Conservation (phyloP, 2,113 vertebrate genomes). For the Macroglossus sobrinus region DNA sequence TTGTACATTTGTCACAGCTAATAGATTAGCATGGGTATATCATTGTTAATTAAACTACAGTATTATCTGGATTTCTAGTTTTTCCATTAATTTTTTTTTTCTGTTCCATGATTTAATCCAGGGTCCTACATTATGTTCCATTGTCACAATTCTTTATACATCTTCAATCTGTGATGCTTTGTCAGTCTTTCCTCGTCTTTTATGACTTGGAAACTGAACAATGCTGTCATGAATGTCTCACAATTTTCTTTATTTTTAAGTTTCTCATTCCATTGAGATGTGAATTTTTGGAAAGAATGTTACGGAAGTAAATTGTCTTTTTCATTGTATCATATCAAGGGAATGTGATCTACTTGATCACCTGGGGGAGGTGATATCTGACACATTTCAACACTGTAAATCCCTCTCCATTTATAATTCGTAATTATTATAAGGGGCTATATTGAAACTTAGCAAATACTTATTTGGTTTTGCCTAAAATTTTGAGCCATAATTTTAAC, state of each 20-base stretch:
- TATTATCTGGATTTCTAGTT: background rate
- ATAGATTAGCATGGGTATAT: background rate
- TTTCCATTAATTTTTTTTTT: background rate
- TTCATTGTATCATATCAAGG: fast-evolving
- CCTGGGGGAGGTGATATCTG: background rate
- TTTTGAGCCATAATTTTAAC: background rate
- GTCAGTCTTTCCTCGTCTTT: background rate
- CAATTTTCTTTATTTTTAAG: background rate
- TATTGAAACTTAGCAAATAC: background rate
- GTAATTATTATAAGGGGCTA: background rate
- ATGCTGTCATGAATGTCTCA: background rate
- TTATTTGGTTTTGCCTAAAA: background rate
- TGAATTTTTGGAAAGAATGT: background rate
- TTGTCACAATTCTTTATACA: background rate
- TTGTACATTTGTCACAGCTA: background rate
- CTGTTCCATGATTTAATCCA: background rate
- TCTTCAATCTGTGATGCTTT: background rate
- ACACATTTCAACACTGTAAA: background rate
- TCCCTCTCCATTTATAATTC: background rate
- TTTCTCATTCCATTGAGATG: background rate
- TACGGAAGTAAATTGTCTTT: background rate
- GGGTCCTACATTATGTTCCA: background rate
- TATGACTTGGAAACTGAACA: background rate
- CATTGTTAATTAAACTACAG: background rate
- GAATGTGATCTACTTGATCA: background rate